These are phyloP conservation scores for Dynastes hyllus DNA, from an alignment of 2,888 invertebrate genomes.

Conservation along the genomic window DNA sequence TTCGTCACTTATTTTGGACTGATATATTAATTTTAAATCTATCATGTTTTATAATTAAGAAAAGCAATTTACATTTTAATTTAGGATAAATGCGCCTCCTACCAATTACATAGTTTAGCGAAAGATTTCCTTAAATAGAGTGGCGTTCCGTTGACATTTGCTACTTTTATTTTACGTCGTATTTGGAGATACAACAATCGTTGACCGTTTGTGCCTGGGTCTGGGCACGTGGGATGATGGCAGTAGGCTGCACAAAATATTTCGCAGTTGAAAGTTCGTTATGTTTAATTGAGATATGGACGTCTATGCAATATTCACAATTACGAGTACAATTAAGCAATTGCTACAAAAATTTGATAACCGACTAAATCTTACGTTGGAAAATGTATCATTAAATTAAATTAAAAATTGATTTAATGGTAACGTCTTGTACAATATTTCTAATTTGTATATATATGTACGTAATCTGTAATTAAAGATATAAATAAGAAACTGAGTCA, in stretches of 20 bases:
- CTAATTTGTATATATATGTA: no score
- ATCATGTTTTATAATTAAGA: background rate
- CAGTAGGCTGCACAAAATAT: conserved; percentile 33
- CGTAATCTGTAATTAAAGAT: no score
- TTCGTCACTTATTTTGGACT: background rate
- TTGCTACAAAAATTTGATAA: no score
- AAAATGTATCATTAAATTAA: no score
- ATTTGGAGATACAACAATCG: conserved; percentile 36
- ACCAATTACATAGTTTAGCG: conserved; percentile 18
- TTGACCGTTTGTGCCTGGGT: conserved; percentile 13
- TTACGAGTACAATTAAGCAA: no score
- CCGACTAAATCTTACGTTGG: no score
- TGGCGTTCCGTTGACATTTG: conserved; percentile 26
- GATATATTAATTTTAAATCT: background rate
- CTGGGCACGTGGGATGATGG: conserved; percentile 17
- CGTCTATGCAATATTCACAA: conserved; percentile 8
- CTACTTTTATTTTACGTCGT: conserved; percentile 39
- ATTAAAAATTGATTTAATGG: no score
- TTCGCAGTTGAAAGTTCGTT: conserved; percentile 28
- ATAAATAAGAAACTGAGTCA: no score
- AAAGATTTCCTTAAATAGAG: conserved; percentile 20
- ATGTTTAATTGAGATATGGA: conserved; percentile 6
- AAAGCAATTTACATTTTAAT: conserved; percentile 29
- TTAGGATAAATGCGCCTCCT: conserved; percentile 27
- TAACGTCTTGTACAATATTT: no score